phyloP scores from a whole-genome alignment of 2,113 vertebrate species.

The Gallinago jamesoni region DNA sequence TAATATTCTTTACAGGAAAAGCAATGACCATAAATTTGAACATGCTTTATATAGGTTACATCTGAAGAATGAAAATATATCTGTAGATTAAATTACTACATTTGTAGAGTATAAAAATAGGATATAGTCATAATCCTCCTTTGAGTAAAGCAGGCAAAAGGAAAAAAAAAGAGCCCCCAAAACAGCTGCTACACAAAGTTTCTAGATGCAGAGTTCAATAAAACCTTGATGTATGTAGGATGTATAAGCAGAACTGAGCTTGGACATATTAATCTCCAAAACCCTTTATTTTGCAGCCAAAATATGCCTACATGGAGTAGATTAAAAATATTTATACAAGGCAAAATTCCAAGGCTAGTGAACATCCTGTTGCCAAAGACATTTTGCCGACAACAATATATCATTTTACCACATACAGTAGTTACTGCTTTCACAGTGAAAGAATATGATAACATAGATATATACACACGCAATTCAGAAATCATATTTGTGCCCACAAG shows the following conservation, averaged over 20 bases:
- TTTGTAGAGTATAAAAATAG: constrained; percentile 59
- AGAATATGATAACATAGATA: constrained; percentile 44
- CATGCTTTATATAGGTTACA: constrained; percentile 46
- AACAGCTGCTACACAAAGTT: constrained; percentile 54
- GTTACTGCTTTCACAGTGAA: constrained; percentile 58
- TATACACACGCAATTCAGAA: constrained; percentile 24
- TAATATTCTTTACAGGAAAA: constrained; percentile 47
- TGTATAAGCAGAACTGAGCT: constrained; percentile 60
- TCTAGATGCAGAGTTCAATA: constrained; percentile 65
- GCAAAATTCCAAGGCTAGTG: constrained; percentile 70
- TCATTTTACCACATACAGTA: constrained; percentile 73
- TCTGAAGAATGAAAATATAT: constrained; percentile 48
- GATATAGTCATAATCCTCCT: constrained; percentile 42
- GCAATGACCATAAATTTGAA: constrained; percentile 53
- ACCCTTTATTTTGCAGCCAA: constrained; percentile 68
- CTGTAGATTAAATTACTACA: constrained; percentile 60
- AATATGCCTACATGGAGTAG: constrained; percentile 71
- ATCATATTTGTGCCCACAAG: constrained; percentile 27
- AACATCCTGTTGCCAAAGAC: constrained; percentile 72
- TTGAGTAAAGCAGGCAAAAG: constrained; percentile 16
- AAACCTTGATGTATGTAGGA: constrained; percentile 68
- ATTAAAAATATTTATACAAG: constrained; percentile 75
- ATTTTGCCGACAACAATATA: constrained; percentile 63
- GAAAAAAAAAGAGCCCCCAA: not conserved
- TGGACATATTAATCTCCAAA: constrained; percentile 68